Base-by-base conservation (phyloP, 2,113 vertebrate species). In the Actinemys pallida region DNA sequence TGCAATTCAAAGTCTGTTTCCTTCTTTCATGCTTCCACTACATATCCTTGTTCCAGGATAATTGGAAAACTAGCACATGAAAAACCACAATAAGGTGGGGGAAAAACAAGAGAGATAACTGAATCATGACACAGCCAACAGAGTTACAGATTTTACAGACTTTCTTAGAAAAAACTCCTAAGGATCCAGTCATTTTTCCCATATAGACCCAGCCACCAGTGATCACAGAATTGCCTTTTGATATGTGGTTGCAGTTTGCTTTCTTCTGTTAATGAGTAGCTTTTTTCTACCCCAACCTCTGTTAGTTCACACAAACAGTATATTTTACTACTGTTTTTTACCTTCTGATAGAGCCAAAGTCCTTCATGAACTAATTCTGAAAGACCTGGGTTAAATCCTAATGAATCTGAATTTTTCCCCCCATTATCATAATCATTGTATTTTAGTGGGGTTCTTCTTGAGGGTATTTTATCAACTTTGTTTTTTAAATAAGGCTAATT, bases 401-500 rank as follows among this genome's bases (percentile, higher is more conserved):
- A 24, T 53, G 81, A 96, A 93, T 11, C 90, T 49, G 81, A 92
- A 93, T 84, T 93, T 7, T 93, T 56, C 93, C 93, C 94, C 75
- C 88, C 89, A 89, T 35, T 45, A 92, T 54, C 35, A 27, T 35
- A 31, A 81, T 9, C 13, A 29, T 79, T 45, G 54, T 75, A 47
- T 75, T 93, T 88, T 82, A 92, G 75, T 75, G 90, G 82, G 87
- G 47, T 31, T 92, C 81, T 50, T 56, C 59, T 72, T 49, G 49
- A 22, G 25, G 1, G 1, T 81, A 89, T 91, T 92, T 84, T 87
- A 78, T 87, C 76, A 59, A 84, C 3, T 83, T 12, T 54, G 59
- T 72, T 42, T 45, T 27, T 62, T 10, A 29, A 19, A 88, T 5
- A 24, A 89, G 20, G 57, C 25, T 56, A 88, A 49, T 13, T 35